Conservation (phyloP, 2,797 vertebrate species). For the Notoglanidium macrostoma region DNA sequence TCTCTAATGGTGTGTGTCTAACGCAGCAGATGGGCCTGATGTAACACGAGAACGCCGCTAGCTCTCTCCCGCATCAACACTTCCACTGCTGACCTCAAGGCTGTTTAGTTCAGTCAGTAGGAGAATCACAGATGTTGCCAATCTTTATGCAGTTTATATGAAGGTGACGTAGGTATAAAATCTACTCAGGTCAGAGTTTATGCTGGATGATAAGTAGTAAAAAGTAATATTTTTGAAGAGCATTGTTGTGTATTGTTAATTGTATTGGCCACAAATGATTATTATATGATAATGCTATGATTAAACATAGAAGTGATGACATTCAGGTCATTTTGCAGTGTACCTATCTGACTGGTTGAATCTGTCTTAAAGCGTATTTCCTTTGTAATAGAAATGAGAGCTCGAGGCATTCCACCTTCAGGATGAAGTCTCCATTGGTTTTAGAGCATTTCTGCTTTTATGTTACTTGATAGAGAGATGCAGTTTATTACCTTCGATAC, state of each 20-base stretch:
- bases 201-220: neutral
- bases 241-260: neutral
- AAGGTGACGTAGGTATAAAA: neutral
- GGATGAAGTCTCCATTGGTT: neutral
- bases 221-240: neutral
- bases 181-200: neutral
- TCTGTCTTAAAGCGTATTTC: neutral
- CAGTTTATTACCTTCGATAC: neutral
- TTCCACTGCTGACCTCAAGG: slow-evolving; percentile 42
- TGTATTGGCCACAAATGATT: neutral
- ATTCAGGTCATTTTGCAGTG: neutral
- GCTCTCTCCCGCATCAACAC: slow-evolving; percentile 38
- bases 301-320: neutral
- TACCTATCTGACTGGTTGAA: neutral
- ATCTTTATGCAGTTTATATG: slow-evolving; percentile 2
- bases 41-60: slow-evolving; percentile 45
- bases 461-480: neutral
- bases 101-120: slow-evolving; percentile 16
- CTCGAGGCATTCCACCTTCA: neutral
- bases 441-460: neutral
- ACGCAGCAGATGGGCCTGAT: slow-evolving; percentile 48
- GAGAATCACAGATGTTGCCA: slow-evolving; percentile 26
- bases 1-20: slow-evolving; percentile 43
- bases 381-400: neutral
- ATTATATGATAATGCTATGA: neutral